Percentiles rank a stretch among this genome's conserved stretches.
Evolutionary conservation across 2,888 invertebrate genomes (phyloP).

Genomic region (Leptinotarsa juncta): DNA sequence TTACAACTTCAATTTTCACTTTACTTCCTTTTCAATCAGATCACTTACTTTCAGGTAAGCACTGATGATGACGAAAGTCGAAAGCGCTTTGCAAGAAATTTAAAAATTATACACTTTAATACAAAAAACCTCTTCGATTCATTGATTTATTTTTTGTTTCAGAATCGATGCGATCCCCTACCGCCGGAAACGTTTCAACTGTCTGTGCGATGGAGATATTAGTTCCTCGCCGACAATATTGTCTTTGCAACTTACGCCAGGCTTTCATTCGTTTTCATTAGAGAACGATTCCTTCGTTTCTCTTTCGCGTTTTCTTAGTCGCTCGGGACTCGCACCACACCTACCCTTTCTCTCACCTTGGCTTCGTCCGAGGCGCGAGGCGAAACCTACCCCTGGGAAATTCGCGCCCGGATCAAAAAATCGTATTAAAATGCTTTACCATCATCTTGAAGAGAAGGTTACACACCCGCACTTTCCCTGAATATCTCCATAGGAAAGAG

Average conservation of each 20-base stretch:
- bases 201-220: constrained; percentile 49
- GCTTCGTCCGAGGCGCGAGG: constrained; percentile 39
- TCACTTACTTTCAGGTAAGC: too few relatives aligned
- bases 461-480: constrained; percentile 38
- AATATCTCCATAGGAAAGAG: constrained; percentile 44
- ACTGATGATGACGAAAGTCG: too few relatives aligned
- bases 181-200: constrained; percentile 35
- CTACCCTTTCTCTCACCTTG: constrained; percentile 51
- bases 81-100: too few relatives aligned
- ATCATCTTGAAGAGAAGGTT: constrained; percentile 49
- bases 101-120: too few relatives aligned
- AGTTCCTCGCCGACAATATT: constrained; percentile 54
- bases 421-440: constrained; percentile 56
- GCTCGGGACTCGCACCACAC: constrained; percentile 41
- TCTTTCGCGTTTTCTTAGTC: constrained; percentile 50
- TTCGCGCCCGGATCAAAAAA: constrained; percentile 54
- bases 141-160: neutral
- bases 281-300: constrained; percentile 56
- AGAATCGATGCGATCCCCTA: constrained; percentile 5
- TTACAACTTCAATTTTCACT: too few relatives aligned
- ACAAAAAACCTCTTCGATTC: too few relatives aligned
- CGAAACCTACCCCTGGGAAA: constrained; percentile 54
- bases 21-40: too few relatives aligned
- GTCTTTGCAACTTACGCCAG: constrained; percentile 54
- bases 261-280: constrained; percentile 59